Evolutionary conservation across 2,888 invertebrate genomes (phyloP), one percentile per base, ranked within the genome.

Genomic region (Aspidapion aeneum): DNA sequence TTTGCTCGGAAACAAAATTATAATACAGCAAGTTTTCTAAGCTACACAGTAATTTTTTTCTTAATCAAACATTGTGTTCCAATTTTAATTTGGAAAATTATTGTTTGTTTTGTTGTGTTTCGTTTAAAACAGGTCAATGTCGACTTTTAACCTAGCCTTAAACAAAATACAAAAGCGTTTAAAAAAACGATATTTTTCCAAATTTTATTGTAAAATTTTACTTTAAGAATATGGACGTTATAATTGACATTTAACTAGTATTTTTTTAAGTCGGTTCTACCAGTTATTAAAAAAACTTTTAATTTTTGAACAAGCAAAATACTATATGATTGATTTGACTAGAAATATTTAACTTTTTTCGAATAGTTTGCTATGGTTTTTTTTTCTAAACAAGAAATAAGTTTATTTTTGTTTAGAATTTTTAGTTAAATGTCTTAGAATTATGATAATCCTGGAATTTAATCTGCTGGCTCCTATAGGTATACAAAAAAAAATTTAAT

Each of bases 161-260:
- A n/a, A 35, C 35, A 35, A 35, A 7, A 12, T 35, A n/a, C 35
- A 7, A 35, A 35, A 7, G 35, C 12, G 3, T 35, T 35, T 35
- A 7, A 7, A 7, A 35, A 35, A 12, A 35, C 35, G 35, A 35
- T 35, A 3, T 7, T 12, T 35, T 35, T 35, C 12, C 35, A 35
- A n/a, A n/a, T n/a, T 12, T 35, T 35, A 35, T 35, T 35, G 35
- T 35, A 35, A 35, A 12, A 35, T 7, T 35, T 35, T 35, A 7
- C 3, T 35, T 35, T 35, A 7, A 35, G 3, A 52, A 63, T 69
- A 68, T 75, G 77, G 75, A 75, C 77, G 75, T 74, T 76, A 75
- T 78, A 78, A 78, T 78, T 78, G 78, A 78, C 78, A 77, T 78
- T 75, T 73, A 77, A 76, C 74, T 74, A 76, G 75, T 75, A 3